These are phyloP conservation scores for Caradrina clavipalpis DNA, from an alignment of 2,888 invertebrate genomes.

Conservation along the genomic window DNA sequence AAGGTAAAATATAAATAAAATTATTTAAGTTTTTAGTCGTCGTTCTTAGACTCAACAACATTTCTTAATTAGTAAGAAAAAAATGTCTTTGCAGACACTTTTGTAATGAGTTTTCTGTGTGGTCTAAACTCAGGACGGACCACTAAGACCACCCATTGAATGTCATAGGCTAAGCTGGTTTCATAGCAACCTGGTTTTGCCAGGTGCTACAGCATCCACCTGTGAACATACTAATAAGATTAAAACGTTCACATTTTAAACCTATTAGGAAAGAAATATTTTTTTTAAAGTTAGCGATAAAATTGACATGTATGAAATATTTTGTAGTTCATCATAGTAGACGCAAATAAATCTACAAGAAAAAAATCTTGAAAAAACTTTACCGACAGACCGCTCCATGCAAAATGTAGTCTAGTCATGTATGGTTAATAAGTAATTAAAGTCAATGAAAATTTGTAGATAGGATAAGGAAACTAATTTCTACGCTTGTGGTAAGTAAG, in stretches of 20 bases:
- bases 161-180: constrained; percentile 46
- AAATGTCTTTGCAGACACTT: constrained; percentile 13
- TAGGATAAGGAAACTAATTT: too few relatives aligned
- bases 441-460: too few relatives aligned
- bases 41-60: background rate
- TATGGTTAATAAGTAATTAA: too few relatives aligned
- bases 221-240: constrained; percentile 38
- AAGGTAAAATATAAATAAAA: too few relatives aligned
- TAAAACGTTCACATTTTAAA: constrained; percentile 31
- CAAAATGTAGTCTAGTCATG: too few relatives aligned
- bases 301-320: background rate
- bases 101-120: constrained; percentile 40
- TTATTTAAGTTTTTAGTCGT: background rate
- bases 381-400: too few relatives aligned
- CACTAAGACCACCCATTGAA: constrained; percentile 40
- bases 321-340: background rate
- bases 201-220: constrained; percentile 44
- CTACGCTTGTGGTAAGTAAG: too few relatives aligned
- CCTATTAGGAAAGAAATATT: constrained; percentile 17
- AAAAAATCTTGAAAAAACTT: too few relatives aligned
- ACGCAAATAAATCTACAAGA: background rate
- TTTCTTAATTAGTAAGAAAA: background rate
- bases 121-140: constrained; percentile 20
- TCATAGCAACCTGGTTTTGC: constrained; percentile 6
- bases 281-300: background rate